Evolutionary conservation across 2,888 invertebrate genomes (phyloP).

Genomic region (Pyrrhia umbra): DNA sequence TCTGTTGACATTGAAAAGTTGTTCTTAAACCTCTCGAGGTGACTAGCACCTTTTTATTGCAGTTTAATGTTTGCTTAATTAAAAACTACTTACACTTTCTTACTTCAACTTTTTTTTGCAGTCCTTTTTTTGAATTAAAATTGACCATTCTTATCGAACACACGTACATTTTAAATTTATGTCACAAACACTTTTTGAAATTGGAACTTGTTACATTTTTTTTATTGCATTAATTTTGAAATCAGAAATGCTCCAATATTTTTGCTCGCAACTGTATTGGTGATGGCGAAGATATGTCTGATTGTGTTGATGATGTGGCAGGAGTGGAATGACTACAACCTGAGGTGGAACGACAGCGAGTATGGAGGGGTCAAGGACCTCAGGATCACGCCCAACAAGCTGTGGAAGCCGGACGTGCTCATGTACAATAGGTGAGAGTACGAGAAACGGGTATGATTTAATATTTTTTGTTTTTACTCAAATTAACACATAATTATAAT

Average conservation of each 20-base stretch:
- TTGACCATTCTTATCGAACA: background rate
- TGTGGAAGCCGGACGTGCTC: constrained; percentile 99
- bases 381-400: constrained; percentile 97
- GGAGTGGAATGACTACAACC: constrained; percentile 99
- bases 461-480: background rate
- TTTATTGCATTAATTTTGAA: constrained; percentile 13
- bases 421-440: constrained; percentile 98
- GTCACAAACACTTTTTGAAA: constrained; percentile 14
- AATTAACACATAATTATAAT: background rate
- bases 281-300: constrained; percentile 61
- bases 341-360: constrained; percentile 98
- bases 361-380: constrained; percentile 98
- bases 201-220: constrained; percentile 1
- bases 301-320: constrained; percentile 83
- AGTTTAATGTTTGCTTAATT: constrained; percentile 19
- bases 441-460: constrained; percentile 47
- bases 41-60: constrained; percentile 31
- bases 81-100: constrained; percentile 16
- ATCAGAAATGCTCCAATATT: constrained; percentile 58
- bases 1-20: constrained; percentile 53
- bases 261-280: constrained; percentile 46
- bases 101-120: background rate
- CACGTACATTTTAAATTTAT: background rate
- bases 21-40: constrained; percentile 29
- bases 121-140: background rate